Evolutionary conservation across 2,797 vertebrate genomes (phyloP).

Genomic region (Sarcophilus harrisii): DNA sequence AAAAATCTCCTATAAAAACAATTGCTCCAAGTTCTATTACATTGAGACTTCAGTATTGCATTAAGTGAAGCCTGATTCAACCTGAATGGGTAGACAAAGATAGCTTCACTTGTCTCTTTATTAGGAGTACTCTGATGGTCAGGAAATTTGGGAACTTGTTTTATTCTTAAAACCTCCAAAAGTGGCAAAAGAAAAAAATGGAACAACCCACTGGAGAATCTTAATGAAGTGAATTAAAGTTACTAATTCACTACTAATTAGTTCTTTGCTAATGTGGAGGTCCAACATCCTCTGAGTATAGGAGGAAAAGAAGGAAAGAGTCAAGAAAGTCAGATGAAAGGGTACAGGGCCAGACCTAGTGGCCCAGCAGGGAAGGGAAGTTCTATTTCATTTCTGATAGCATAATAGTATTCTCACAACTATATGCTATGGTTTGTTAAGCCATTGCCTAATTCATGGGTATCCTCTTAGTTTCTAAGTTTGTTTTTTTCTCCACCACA

Average conservation of each 20-base stretch:
- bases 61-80: conserved; percentile 80
- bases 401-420: not conserved
- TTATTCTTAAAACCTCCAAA: conserved; percentile 91
- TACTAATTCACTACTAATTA: too few species aligned
- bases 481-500: not conserved
- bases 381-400: not conserved
- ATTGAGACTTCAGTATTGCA: conserved; percentile 58
- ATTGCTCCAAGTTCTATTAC: conserved; percentile 62
- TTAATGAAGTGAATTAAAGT: not conserved
- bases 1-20: conserved; percentile 82
- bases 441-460: not conserved
- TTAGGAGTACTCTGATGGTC: conserved; percentile 70
- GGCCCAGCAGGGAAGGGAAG: not conserved
- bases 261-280: too few species aligned
- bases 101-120: conserved; percentile 87
- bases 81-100: conserved; percentile 90
- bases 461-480: not conserved
- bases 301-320: not conserved
- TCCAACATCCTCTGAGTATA: not conserved
- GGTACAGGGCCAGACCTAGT: not conserved
- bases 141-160: conserved; percentile 88
- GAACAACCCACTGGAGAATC: conserved; percentile 86
- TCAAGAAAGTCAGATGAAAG: not conserved
- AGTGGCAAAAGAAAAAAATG: conserved; percentile 91
- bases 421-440: not conserved